phyloP scores from a whole-genome alignment of 1,140 invertebrate genomes.

The Papilio machaon region DNA sequence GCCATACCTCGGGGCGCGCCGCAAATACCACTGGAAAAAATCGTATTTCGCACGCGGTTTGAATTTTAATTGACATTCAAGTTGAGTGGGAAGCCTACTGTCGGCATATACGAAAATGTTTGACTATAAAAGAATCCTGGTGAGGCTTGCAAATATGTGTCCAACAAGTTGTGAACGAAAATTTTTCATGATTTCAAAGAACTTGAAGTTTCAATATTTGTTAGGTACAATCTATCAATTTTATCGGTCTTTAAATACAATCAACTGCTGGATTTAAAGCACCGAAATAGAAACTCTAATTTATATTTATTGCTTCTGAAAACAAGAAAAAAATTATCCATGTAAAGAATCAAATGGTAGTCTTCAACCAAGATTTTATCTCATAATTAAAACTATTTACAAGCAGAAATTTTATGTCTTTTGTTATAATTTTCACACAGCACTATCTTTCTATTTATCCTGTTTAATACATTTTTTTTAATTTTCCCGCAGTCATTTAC shows the following conservation, averaged over 20 bases:
- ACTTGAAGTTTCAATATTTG: background rate
- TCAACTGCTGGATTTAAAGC: background rate
- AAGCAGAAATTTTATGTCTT: slow-evolving; percentile 8
- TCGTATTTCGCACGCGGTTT: slow-evolving; percentile 81
- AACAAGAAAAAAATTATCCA: background rate
- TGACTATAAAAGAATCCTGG: background rate
- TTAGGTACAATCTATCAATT: background rate
- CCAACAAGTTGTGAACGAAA: slow-evolving; percentile 5
- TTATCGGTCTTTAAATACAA: background rate
- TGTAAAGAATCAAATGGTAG: background rate
- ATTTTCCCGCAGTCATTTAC: slow-evolving; percentile 42
- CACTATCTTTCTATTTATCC: slow-evolving; percentile 30
- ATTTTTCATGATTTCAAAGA: background rate
- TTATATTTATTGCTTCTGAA: too few relatives aligned
- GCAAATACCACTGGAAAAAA: slow-evolving; percentile 80
- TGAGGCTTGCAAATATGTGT: background rate
- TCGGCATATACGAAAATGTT: slow-evolving; percentile 35
- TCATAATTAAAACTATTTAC: background rate
- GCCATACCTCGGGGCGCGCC: slow-evolving; percentile 78
- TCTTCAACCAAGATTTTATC: background rate
- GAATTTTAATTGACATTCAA: slow-evolving; percentile 82
- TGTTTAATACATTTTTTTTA: slow-evolving; percentile 41
- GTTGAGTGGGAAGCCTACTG: slow-evolving; percentile 53
- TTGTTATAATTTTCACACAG: slow-evolving; percentile 29
- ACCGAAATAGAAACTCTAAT: too few relatives aligned